Conservation (phyloP, 2,797 vertebrate genomes). For the Characodon lateralis region DNA sequence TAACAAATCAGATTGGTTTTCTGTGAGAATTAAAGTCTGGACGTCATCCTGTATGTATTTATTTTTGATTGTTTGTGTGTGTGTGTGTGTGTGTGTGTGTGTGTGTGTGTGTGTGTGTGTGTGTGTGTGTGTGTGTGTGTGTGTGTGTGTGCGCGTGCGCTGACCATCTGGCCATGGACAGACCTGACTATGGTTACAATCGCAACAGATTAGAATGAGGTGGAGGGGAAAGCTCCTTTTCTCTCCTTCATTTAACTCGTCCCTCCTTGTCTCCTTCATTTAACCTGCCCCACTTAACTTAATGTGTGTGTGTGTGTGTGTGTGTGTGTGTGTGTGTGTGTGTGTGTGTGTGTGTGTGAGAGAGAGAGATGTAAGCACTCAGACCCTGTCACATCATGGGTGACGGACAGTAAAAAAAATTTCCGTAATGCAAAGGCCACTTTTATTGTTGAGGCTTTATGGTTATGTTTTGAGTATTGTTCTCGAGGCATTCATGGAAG, state of each 20-base stretch:
- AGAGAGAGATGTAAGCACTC: neutral
- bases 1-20: conserved; percentile 40
- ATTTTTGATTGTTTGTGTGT: neutral
- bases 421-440: neutral
- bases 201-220: conserved; percentile 76
- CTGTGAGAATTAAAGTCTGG: conserved; percentile 41
- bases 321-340: neutral
- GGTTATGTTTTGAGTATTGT: neutral
- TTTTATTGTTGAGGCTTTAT: neutral
- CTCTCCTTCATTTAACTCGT: conserved; percentile 78
- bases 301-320: conserved; percentile 13
- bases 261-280: conserved; percentile 74
- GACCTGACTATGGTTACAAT: conserved; percentile 68
- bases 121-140: conserved; percentile 17
- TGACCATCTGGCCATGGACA: conserved; percentile 70
- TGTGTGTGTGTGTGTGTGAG: neutral
- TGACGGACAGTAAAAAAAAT: neutral
- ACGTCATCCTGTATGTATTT: conserved; percentile 13
- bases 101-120: conserved; percentile 16
- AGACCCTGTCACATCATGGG: neutral
- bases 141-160: conserved; percentile 20
- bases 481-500: neutral
- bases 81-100: conserved; percentile 20
- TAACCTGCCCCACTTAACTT: conserved; percentile 63
- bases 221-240: conserved; percentile 71